Conservation (phyloP, 2,888 invertebrate genomes). For the Morpho helenor region DNA sequence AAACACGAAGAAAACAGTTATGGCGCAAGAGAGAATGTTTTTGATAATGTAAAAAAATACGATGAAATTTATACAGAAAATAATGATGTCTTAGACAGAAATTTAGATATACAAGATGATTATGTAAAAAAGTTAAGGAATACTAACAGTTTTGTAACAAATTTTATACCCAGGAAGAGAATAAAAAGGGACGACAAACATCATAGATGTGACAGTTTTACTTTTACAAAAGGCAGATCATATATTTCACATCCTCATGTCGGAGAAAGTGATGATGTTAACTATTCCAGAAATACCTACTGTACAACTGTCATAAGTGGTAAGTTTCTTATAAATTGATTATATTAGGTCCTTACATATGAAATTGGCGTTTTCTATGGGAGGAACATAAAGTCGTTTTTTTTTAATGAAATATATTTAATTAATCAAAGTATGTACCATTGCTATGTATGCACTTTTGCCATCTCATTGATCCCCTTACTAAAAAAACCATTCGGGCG, state of each 20-base stretch:
- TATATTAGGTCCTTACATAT: no score
- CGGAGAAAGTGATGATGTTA: conserved; percentile 35
- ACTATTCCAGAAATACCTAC: conserved; percentile 51
- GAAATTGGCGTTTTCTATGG: no score
- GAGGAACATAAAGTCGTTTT: no score
- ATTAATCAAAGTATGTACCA: no score
- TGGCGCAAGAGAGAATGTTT: conserved; percentile 19
- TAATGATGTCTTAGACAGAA: conserved; percentile 32
- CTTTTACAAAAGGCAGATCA: conserved; percentile 30
- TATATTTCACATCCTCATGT: conserved; percentile 51
- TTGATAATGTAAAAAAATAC: conserved; percentile 27
- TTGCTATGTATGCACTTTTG: no score
- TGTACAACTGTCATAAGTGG: conserved; percentile 58
- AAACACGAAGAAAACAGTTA: conserved; percentile 25
- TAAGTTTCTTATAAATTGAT: conserved; percentile 34
- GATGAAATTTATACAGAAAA: conserved; percentile 40
- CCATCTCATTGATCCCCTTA: no score
- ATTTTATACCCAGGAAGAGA: conserved; percentile 33
- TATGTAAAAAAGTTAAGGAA: conserved; percentile 30
- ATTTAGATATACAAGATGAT: conserved; percentile 37
- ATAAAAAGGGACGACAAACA: conserved; percentile 43
- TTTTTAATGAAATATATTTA: no score
- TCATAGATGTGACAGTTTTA: conserved; percentile 44
- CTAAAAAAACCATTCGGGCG: no score
- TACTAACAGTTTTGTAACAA: conserved; percentile 19